Base-by-base conservation (phyloP, 2,113 vertebrate genomes). In the Psittacula cyanocephala region DNA sequence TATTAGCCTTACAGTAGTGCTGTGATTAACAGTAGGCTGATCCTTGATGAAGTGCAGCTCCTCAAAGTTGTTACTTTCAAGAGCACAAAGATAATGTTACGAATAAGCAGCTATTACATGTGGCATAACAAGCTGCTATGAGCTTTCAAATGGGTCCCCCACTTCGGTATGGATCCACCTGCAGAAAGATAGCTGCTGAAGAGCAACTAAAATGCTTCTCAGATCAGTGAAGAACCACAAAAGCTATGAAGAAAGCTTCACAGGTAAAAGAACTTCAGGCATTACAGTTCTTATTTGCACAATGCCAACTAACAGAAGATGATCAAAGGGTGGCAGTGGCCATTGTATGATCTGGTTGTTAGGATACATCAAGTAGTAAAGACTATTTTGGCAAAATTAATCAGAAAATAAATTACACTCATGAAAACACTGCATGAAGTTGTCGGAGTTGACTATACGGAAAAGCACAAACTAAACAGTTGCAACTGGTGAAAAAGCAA, bases 151-250 rank as follows among this genome's bases (percentile, higher is more conserved):
- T 4, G 20, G 27, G n/a, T 28, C 23, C 65, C 8, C 1, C 1
- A 23, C n/a, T 25, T 14, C 11, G 6, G 28, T 8, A 49, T 29
- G 46, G 57, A 70, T 55, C 27, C 9, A 28, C 47, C 37, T 23
- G 37, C 63, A 64, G 57, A n/a, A 37, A 63, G 67, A n/a, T 0
- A 50, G 41, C 15, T 20, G 28, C 37, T 74, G 23, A 1, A 25
- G 37, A 64, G 53, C 1, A 0, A 23, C 47, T 46, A 13, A 18
- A 15, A 19, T 1, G 3, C 31, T 62, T 62, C 37, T 13, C 68
- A 17, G 19, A 50, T 5, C 29, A 19, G 23, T 35, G 17, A 63
- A 57, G 59, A 75, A 43, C 16, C 43, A 47, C 23, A 68, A n/a
- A 52, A 68, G 12, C 17, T 49, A 41, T 9, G 24, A 39, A 69